Evolutionary conservation across 2,797 vertebrate genomes (phyloP), one percentile per base, ranked within the genome.

Genomic region (Alfaro cultratus): DNA sequence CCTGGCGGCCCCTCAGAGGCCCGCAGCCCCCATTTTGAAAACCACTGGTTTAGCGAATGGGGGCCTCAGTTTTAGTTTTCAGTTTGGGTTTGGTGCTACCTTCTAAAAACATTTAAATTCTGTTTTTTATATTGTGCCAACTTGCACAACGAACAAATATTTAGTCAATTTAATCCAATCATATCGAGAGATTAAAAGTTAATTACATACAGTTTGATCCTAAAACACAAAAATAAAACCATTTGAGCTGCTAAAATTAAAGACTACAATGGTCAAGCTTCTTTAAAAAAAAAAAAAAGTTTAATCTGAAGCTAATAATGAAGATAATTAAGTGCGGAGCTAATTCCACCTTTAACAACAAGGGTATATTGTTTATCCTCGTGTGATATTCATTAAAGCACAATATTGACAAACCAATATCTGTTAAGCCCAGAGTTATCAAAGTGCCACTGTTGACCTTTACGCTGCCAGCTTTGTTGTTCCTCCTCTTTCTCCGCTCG

Each of bases 381-480:
- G 47, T 77, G 36, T 88, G 51, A 76, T 83, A 84, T 89, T 88
- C 85, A 88, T 87, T 83, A 85, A 88, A 84, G 88, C n/a, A 68
- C 72, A 78, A 64, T 75, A 81, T 75, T 85, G 83, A 80, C 86
- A 79, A 82, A 86, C 78, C 73, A 80, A 84, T 85, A 90, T 88
- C 78, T 80, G 83, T 84, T 85, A 83, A 88, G 81, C 49, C 87
- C 72, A 75, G 76, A 89, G 83, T 89, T 74, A 87, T 88, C 87
- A 81, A 67, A 89, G 85, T 86, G 88, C 83, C 87, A 91, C 89
- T 88, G 90, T 85, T 92, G 91, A 92, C 93, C 92, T 94, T 94
- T 91, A 83, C 2, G 47, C 78, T 16, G 87, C 83, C 85, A 75
- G 81, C 82, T 88, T 86, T 90, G 85, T 88, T 85, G 86, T 76